Evolutionary conservation across 2,888 invertebrate genomes (phyloP).

Genomic region (Pheosia gnoma): DNA sequence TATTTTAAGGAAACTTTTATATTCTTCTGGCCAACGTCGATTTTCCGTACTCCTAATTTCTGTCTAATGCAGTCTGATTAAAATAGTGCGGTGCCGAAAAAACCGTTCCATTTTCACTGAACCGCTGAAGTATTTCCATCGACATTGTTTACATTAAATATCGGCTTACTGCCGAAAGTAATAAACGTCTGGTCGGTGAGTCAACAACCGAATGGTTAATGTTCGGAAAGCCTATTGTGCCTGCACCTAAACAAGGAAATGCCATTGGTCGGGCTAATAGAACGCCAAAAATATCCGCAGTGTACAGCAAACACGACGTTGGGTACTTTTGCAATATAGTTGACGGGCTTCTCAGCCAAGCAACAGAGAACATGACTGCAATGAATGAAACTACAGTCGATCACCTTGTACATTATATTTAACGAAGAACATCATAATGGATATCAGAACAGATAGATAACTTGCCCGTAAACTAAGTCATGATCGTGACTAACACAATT

Average conservation of each 20-base stretch:
- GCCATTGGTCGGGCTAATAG: conserved; percentile 54
- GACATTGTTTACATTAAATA: conserved; percentile 11
- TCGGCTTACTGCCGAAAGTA: conserved; percentile 42
- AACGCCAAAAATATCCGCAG: conserved; percentile 63
- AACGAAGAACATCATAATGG: neutral
- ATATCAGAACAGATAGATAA: neutral
- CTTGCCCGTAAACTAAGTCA: neutral
- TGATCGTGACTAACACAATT: too few relatives aligned
- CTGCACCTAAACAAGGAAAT: conserved; percentile 67
- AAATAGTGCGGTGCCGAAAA: conserved; percentile 2
- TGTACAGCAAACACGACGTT: conserved; percentile 43
- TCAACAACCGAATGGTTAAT: conserved; percentile 47
- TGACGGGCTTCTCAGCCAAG: neutral
- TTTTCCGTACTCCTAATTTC: neutral
- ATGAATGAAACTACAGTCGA: neutral
- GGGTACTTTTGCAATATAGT: conserved; percentile 1
- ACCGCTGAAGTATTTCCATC: conserved; percentile 11
- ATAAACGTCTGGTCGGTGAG: conserved; percentile 42
- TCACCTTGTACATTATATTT: neutral
- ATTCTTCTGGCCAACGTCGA: neutral
- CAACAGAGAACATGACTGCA: neutral
- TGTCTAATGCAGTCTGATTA: neutral
- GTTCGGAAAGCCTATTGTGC: conserved; percentile 48
- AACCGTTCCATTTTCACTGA: conserved; percentile 1
- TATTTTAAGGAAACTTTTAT: too few relatives aligned